Base-by-base conservation (phyloP, 2,797 vertebrate genomes). In the Argya squamiceps region DNA sequence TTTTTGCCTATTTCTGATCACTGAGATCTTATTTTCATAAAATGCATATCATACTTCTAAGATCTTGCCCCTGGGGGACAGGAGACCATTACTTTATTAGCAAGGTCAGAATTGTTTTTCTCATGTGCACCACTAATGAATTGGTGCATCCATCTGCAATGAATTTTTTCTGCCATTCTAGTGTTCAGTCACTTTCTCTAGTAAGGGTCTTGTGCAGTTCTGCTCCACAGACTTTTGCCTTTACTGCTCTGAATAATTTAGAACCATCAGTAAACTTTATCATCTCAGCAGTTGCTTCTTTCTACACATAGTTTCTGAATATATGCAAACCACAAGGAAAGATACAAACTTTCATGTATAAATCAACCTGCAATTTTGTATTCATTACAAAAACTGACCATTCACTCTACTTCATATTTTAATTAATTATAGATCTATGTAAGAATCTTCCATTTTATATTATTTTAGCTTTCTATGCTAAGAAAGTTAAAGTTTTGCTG, bases 121-220 rank as follows among this genome's bases (percentile, higher is more conserved):
- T 85, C 71, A 36, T 64, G 26, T 70, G 52, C 64, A 70, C 41
- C 70, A n/a, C 75, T 91, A 89, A 94, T 70, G 64, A 96, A 74
- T 77, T 84, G 74, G 37, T 92, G 41, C 78, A 89, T 83, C 41
- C 84, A 80, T 36, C 87, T 91, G 81, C 84, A 91, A n/a, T 49
- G 37, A 84, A 56, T 91, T 94, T 95, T 91, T n/a, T 85, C 89
- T 92, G 84, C 64, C 64, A 68, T 93, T 94, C 76, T 83, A 83
- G 85, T 74, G 84, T 88, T 94, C 84, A 83, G 21, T 70, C 68
- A 60, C 64, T 88, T 80, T 89, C 60, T 92, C 68, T 85, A 29
- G 32, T 27, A 59, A 56, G 52, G 27, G 10, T 49, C 19, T 82
- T 1, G 0, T 63, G 34, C 16, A 92, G 13, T 82, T 92, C 67